Evolutionary conservation across 2,797 vertebrate genomes (phyloP).

Genomic region (Hippopotamyrus pictus): DNA sequence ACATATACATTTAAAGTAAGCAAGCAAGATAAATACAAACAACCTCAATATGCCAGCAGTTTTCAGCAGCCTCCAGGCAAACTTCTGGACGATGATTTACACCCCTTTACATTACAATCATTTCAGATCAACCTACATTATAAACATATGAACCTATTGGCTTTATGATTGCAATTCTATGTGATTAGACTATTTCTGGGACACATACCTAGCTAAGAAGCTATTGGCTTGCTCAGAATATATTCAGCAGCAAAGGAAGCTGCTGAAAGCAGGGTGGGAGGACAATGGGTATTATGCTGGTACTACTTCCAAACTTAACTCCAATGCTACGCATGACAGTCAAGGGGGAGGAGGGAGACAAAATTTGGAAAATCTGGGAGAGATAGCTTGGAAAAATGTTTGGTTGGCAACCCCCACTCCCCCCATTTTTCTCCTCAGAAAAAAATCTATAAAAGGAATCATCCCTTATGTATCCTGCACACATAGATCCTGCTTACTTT

Average conservation of each 20-base stretch:
- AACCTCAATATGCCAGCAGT: neutral
- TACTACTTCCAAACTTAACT: neutral
- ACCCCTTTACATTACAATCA: neutral
- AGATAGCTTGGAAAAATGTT: neutral
- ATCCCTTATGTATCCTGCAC: neutral
- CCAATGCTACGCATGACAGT: neutral
- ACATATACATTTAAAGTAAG: neutral
- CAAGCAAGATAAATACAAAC: neutral
- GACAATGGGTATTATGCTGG: neutral
- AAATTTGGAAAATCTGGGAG: neutral
- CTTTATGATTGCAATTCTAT: neutral
- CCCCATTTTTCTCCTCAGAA: constrained; percentile 39
- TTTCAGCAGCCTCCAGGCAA: neutral
- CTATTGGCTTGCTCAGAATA: neutral
- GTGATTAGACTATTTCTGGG: neutral
- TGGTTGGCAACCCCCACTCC: constrained; percentile 15
- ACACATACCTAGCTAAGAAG: neutral
- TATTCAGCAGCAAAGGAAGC: neutral
- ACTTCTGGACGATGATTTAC: neutral
- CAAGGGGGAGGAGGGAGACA: neutral
- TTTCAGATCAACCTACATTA: neutral
- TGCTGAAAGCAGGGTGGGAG: neutral
- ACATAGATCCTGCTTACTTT: neutral
- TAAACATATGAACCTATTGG: neutral
- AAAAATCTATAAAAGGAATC: constrained; percentile 63